Percentiles rank a stretch among this genome's conserved stretches.
Evolutionary conservation across 2,797 vertebrate species (phyloP).

Genomic region (Cirrhinus mrigala): DNA sequence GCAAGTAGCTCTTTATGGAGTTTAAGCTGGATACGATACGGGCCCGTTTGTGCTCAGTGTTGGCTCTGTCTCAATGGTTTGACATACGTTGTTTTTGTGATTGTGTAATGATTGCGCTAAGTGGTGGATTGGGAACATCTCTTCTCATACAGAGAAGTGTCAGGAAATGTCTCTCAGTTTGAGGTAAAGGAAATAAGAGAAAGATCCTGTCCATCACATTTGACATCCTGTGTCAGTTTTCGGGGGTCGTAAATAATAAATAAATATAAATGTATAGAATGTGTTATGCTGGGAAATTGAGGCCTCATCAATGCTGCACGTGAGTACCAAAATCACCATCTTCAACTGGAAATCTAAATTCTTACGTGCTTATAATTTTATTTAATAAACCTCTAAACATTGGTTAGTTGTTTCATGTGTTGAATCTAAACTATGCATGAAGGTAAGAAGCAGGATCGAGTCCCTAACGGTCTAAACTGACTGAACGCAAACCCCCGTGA

Average conservation of each 20-base stretch:
- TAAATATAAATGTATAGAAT: background rate
- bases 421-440: too few relatives aligned
- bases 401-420: too few relatives aligned
- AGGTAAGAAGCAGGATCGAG: too few relatives aligned
- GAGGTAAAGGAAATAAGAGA: background rate
- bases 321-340: too few relatives aligned
- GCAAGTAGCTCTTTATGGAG: background rate
- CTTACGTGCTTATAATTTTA: too few relatives aligned
- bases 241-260: too few relatives aligned
- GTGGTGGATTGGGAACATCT: background rate
- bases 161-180: background rate
- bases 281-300: background rate
- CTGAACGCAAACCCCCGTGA: background rate
- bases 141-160: background rate
- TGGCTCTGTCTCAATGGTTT: background rate
- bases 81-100: background rate
- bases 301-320: too few relatives aligned
- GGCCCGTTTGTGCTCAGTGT: background rate
- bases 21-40: background rate
- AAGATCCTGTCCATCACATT: background rate
- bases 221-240: background rate
- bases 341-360: too few relatives aligned
- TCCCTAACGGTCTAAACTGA: too few relatives aligned
- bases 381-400: too few relatives aligned
- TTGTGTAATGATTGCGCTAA: background rate